Base-by-base conservation (phyloP, 2,888 invertebrate genomes). In the Cryptus viduatorius region DNA sequence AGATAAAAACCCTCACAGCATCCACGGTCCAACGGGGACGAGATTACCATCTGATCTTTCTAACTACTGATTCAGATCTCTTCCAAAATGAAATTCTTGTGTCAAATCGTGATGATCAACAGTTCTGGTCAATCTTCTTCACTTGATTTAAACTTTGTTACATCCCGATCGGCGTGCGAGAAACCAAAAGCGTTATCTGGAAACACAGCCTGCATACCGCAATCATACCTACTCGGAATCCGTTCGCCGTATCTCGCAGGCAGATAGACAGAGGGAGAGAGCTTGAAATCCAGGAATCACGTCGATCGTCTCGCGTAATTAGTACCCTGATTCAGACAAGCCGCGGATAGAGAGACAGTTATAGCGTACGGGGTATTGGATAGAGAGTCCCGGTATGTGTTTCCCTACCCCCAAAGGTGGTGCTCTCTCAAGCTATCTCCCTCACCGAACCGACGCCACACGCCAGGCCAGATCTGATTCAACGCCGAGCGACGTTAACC, bases 391-490 rank as follows among this genome's bases (percentile, higher is more conserved):
- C 61, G 61, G n/a, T 61, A 61, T 31, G 61, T 31, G 61, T 61
- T 61, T 61, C 64, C 31, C 48, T 61, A 65, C n/a, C 65, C 42
- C 19, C 10, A 16, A n/a, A 37, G 65, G n/a, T n/a, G 37, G 72
- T 8, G 61, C 31, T 16, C 46, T 31, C 61, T 61, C 61, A 46
- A 7, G 8, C 37, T 42, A 65, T 61, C 72, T 80, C 77, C 77
- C 73, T 84, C 78, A 65, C 78, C 68, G 73, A 78, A 81, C 64
- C 73, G 75, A 77, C 50, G 59, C 76, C 46, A 42, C 65, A 56
- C 77, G 50, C 56, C 79, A 86, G 71, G 83, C 86, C 79, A 88
- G 88, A 89, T 90, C 86, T 85, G 89, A 89, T 88, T 86, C 89
- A 88, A 90, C 86, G 88, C 86, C 87, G 89, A 78, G 79, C 83